Evolutionary conservation across 2,888 invertebrate genomes (phyloP), one percentile per base, ranked within the genome.

Genomic region (Dione vanillae): DNA sequence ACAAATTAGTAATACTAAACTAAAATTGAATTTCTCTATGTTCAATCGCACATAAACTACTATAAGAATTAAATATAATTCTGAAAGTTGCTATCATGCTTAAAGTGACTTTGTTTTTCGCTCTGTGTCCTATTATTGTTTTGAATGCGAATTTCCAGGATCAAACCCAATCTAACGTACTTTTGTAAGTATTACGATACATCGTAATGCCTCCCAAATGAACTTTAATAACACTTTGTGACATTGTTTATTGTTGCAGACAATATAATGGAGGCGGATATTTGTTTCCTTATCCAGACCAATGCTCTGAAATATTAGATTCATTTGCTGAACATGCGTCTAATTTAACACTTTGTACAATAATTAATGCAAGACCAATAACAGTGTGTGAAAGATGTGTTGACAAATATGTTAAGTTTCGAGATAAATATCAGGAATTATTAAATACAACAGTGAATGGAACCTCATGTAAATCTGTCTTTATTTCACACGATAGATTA

Each of bases 361-460:
- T 95, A 72, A 78, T 88, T 68, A 82, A 94, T 85, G 94, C 96
- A 14, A 89, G 94, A 75, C 96, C 96, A 7, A 94, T 96, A 76
- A 93, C 87, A 70, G 80, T 96, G 27, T 96, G 96, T 85, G 92
- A 94, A 82, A 85, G 85, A 59, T 96, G 96, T 84, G 87, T 95
- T 12, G 82, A 91, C 20, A 78, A 89, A 27, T 96, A 95, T 86
- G 82, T 94, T 19, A 80, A 84, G 74, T 94, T 95, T 64, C 76
- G 85, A 69, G 79, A 87, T 37, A 94, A 91, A 77, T 95, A 95
- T 80, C 75, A 92, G 72, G 91, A 94, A 70, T 89, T 95, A 79
- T 77, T 91, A 52, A 84, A 83, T 66, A 85, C 82, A 35, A 77
- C 78, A 76, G 87, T 92, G 16, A 94, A 94, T 82, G 92, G 89